phyloP scores from a whole-genome alignment of 2,888 invertebrate genomes.

The Melanophora roralis region DNA sequence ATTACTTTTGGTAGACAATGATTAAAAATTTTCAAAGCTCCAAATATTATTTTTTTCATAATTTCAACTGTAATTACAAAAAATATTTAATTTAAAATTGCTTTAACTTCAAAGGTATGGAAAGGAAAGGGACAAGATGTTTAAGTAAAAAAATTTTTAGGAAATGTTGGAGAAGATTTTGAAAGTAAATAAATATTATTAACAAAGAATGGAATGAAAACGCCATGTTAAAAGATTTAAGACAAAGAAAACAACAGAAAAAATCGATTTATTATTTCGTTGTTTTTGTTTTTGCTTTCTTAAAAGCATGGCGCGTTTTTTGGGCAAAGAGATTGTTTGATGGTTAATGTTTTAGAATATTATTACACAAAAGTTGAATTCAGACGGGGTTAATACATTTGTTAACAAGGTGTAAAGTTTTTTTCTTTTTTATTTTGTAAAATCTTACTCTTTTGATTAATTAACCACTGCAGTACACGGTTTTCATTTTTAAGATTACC shows the following conservation, averaged over 20 bases:
- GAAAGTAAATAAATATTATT: not conserved
- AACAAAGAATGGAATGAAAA: not conserved
- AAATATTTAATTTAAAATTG: slow-evolving; percentile 40
- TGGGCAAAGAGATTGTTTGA: not conserved
- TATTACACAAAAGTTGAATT: slow-evolving; percentile 18
- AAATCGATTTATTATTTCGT: not conserved
- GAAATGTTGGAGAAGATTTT: not conserved
- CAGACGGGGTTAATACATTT: slow-evolving; percentile 11
- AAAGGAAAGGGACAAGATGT: slow-evolving; percentile 28
- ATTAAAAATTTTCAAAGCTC: slow-evolving; percentile 59
- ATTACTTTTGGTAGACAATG: slow-evolving; percentile 58
- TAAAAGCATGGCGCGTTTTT: not conserved
- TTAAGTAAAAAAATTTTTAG: not conserved
- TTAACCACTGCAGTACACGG: slow-evolving; percentile 96
- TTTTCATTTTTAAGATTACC: slow-evolving; percentile 96
- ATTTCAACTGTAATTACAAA: slow-evolving; percentile 59
- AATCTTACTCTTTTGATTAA: slow-evolving; percentile 97
- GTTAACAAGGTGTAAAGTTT: slow-evolving; percentile 19
- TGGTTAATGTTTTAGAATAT: slow-evolving; percentile 14
- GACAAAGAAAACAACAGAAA: not conserved
- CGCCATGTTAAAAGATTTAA: not conserved
- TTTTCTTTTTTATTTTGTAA: slow-evolving; percentile 63
- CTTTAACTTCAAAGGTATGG: not conserved
- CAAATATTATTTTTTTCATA: slow-evolving; percentile 57
- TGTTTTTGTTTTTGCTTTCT: no score